Conservation (phyloP, 1,140 invertebrate genomes). For the Oryctes rhinoceros region DNA sequence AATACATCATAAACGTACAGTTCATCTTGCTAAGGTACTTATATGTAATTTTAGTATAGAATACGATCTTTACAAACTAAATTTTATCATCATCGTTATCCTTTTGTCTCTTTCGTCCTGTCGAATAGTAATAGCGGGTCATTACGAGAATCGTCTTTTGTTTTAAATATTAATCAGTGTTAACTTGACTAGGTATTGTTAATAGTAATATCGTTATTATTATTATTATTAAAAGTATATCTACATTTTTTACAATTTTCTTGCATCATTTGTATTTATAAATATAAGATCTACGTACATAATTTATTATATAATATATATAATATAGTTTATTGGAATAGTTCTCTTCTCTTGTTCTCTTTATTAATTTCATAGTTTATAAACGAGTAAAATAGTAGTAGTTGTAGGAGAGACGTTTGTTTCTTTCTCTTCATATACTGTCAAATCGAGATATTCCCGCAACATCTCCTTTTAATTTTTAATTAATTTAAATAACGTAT, state of each 20-base stretch:
- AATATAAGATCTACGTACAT: conserved; percentile 50
- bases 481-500: no score
- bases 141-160: conserved; percentile 46
- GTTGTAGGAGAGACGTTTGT: background rate
- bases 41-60: background rate
- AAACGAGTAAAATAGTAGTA: background rate
- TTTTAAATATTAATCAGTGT: conserved; percentile 49
- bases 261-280: conserved; percentile 43
- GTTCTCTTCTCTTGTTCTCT: background rate
- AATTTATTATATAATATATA: conserved; percentile 34
- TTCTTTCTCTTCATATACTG: background rate
- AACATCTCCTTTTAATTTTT: no score
- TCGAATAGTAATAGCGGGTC: conserved; percentile 46
- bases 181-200: conserved; percentile 59
- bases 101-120: conserved; percentile 47
- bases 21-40: conserved; percentile 38
- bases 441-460: conserved; percentile 9
- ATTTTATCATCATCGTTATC: background rate
- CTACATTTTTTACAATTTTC: conserved; percentile 59
- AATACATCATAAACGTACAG: conserved; percentile 37
- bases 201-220: conserved; percentile 50
- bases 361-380: background rate
- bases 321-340: conserved; percentile 49
- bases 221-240: conserved; percentile 48
- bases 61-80: conserved; percentile 18